Evolutionary conservation across 2,888 invertebrate genomes (phyloP), one percentile per base, ranked within the genome.

Genomic region (Diarsia brunnea): DNA sequence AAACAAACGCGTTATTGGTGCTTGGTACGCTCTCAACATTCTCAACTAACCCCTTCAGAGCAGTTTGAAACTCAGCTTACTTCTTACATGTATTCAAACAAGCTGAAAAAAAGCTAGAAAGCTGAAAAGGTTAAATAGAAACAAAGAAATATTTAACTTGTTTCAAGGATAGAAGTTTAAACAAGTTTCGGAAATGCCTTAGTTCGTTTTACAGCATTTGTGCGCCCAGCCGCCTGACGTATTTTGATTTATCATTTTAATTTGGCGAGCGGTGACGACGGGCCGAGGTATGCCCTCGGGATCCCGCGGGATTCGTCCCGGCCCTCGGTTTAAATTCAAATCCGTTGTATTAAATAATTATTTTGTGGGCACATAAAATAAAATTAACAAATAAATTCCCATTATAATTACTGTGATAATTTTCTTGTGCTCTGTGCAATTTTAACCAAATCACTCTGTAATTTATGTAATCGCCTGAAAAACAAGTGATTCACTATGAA

Each of bases 161-260:
- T 78, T 81, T 81, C 71, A 83, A 80, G 74, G 77, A 78, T 84
- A 82, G 85, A 87, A 89, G 79, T 88, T 88, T 88, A 79, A 87
- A 87, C 84, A 88, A 87, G 88, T 88, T 89, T 83, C 65, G 73
- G 82, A 84, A 88, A 86, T 87, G 73, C 84, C 84, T 88, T 84
- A 76, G 87, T 88, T 87, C 87, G 87, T 86, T 89, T 87, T 87
- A 88, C 78, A 87, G 75, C 81, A 85, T 83, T 88, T 86, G 85
- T 87, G 88, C 85, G 87, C 84, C 75, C 89, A 90, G 87, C 88
- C 87, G 91, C 88, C 91, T 93, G 95, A 93, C 92, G 92, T 93
- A 93, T 95, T 95, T 94, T 95, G 95, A 95, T 96, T 95, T 96
- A 96, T 95, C 94, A 95, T 95, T 95, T 95, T 95, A 95, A 96